phyloP scores from a whole-genome alignment of 2,797 vertebrate genomes.

The Xiphorhynchus erythropygius region DNA sequence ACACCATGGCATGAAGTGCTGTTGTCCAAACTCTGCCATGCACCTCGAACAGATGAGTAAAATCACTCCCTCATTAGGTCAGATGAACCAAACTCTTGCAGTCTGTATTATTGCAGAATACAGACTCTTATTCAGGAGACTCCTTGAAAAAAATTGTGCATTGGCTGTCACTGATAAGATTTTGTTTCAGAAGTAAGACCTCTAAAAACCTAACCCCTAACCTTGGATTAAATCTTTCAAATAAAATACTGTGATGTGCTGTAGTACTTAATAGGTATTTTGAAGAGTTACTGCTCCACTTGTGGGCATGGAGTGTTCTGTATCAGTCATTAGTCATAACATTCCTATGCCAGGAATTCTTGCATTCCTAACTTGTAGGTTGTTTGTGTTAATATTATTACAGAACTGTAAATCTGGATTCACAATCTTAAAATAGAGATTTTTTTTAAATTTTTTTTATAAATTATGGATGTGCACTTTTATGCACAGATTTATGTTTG shows the following conservation, averaged over 20 bases:
- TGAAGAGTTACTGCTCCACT: neutral
- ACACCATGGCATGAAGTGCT: neutral
- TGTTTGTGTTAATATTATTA: neutral
- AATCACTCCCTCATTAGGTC: neutral
- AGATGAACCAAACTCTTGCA: neutral
- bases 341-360: neutral
- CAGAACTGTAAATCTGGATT: neutral
- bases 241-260: neutral
- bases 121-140: neutral
- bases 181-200: neutral
- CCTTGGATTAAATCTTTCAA: neutral
- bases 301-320: neutral
- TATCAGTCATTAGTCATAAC: neutral
- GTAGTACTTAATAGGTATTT: neutral
- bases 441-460: neutral
- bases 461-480: neutral
- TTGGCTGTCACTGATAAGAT: neutral
- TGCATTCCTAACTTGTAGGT: neutral
- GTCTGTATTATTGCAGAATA: neutral
- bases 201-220: neutral
- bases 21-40: neutral
- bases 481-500: neutral
- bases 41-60: neutral
- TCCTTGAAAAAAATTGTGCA: neutral
- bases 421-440: neutral